These are phyloP conservation scores for Osmerus eperlanus DNA, from an alignment of 2,113 vertebrate species.

Conservation along the genomic window DNA sequence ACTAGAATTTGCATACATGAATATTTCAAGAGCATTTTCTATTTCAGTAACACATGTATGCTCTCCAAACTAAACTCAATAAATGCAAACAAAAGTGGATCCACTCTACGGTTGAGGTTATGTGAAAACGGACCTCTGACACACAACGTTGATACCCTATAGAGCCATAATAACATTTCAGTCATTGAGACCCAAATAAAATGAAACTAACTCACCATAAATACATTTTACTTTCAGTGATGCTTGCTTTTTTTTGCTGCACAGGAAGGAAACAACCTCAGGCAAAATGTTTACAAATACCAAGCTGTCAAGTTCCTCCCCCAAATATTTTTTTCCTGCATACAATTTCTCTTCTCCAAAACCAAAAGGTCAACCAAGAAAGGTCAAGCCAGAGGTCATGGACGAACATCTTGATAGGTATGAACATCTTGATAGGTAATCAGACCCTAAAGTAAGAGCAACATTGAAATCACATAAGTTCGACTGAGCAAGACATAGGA, in stretches of 20 bases:
- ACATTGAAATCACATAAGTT: neutral
- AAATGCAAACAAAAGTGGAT: constrained; percentile 20
- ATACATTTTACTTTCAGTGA: neutral
- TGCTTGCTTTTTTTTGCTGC: neutral
- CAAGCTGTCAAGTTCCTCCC: neutral
- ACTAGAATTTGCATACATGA: too few species aligned
- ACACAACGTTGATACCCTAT: too few species aligned
- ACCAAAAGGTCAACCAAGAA: neutral
- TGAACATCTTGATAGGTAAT: neutral
- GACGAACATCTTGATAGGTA: too few species aligned
- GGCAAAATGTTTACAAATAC: neutral
- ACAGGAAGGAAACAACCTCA: neutral
- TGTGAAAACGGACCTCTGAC: neutral
- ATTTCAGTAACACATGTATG: too few species aligned
- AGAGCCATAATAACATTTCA: too few species aligned
- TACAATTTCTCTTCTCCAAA: neutral
- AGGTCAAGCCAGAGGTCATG: neutral
- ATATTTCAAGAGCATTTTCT: too few species aligned
- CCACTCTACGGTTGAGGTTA: neutral
- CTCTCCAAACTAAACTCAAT: neutral
- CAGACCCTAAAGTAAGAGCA: neutral
- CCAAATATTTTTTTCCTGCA: neutral
- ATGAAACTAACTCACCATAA: neutral
- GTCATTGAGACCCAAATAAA: too few species aligned
- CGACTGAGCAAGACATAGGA: neutral